These are phyloP conservation scores for Holothuria leucospilota DNA, from an alignment of 53 echinoderm and acorn worm species.

Conservation along the genomic window DNA sequence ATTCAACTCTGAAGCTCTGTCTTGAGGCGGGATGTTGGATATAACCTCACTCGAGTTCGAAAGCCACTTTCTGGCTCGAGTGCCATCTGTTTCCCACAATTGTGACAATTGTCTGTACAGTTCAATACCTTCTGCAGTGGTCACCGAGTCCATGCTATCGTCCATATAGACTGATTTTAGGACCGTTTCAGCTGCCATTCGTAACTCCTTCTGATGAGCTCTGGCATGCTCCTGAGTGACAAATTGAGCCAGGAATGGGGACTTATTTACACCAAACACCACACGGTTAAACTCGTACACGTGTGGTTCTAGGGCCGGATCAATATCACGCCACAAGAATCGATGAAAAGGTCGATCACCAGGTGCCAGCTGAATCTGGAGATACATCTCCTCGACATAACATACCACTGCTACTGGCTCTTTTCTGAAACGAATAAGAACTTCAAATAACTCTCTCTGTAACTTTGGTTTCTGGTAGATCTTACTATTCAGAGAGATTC, in stretches of 20 bases:
- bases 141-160: not conserved
- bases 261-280: not conserved
- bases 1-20: constrained; percentile 27
- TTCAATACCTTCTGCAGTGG: not conserved
- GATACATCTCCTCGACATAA: constrained; percentile 41
- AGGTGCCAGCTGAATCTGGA: constrained; percentile 13
- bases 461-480: constrained; percentile 39
- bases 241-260: constrained; percentile 32
- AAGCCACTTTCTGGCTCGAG: constrained; percentile 17
- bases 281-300: constrained; percentile 50
- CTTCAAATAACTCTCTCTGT: constrained; percentile 34
- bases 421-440: not conserved
- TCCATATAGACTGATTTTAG: not conserved
- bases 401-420: constrained; percentile 19
- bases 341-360: constrained; percentile 1
- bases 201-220: not conserved
- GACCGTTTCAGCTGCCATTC: not conserved
- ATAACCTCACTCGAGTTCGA: not conserved
- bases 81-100: not conserved
- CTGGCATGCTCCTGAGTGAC: constrained; percentile 13
- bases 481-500: not conserved
- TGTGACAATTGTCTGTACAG: not conserved
- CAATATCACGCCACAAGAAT: constrained; percentile 37
- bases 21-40: not conserved
- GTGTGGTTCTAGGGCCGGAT: not conserved